Percentiles rank a stretch among this genome's conserved stretches.
Conservation (phyloP, 2,888 invertebrate genomes). For the Autographa gamma region DNA sequence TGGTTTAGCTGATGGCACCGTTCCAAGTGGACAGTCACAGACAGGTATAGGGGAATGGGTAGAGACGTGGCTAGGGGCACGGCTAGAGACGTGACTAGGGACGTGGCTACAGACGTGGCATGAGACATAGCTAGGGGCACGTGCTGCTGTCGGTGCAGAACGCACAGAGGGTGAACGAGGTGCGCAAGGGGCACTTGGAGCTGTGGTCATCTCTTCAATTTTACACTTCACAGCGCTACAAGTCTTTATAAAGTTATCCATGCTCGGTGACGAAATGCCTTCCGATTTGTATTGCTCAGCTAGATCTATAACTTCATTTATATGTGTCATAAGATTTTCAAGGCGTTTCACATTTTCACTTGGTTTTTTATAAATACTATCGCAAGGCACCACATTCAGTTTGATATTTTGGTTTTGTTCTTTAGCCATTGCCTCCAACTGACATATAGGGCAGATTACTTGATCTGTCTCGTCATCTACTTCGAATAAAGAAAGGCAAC, state of each 20-base stretch:
- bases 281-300: slow-evolving; percentile 43
- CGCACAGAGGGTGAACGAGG: not conserved
- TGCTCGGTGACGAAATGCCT: slow-evolving; percentile 41
- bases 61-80: too few species aligned
- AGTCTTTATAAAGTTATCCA: slow-evolving; percentile 55
- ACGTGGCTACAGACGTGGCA: too few species aligned
- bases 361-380: slow-evolving; percentile 25
- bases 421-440: slow-evolving; percentile 16
- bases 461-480: slow-evolving; percentile 5
- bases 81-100: too few species aligned
- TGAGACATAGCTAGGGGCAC: not conserved
- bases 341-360: slow-evolving; percentile 35
- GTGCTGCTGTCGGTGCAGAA: not conserved
- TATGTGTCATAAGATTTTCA: slow-evolving; percentile 49
- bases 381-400: slow-evolving; percentile 27
- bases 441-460: slow-evolving; percentile 32
- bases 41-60: too few species aligned
- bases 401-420: slow-evolving; percentile 8
- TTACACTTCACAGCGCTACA: slow-evolving; percentile 54
- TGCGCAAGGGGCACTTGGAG: slow-evolving; percentile 1
- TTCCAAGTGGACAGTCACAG: not conserved
- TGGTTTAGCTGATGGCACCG: not conserved
- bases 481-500: slow-evolving; percentile 15
- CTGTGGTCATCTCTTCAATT: slow-evolving; percentile 43
- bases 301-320: slow-evolving; percentile 56